Evolutionary conservation across 1,140 invertebrate genomes (phyloP).

Genomic region (Bursaphelenchus mucronatus): DNA sequence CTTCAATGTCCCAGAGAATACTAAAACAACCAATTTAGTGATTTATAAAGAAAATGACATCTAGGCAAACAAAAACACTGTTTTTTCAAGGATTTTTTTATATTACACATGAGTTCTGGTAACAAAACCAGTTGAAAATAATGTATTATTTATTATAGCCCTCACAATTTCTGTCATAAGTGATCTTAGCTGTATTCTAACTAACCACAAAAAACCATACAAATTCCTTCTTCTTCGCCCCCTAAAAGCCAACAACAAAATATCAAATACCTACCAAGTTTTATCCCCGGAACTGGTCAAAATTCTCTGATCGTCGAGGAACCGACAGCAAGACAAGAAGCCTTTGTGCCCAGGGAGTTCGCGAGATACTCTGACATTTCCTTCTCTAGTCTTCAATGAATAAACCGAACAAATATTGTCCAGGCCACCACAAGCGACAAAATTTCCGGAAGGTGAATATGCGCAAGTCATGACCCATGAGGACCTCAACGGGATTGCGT

Average conservation of each 20-base stretch:
- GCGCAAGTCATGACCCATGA: constrained; percentile 99
- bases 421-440: constrained; percentile 91
- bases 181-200: too few relatives aligned
- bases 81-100: too few relatives aligned
- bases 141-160: too few relatives aligned
- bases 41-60: too few relatives aligned
- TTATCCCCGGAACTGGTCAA: constrained; percentile 94
- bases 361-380: constrained; percentile 85
- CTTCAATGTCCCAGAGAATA: constrained; percentile 96
- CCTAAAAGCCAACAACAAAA: background rate
- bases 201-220: background rate
- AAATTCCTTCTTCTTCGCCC: background rate
- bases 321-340: constrained; percentile 93
- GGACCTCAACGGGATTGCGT: constrained; percentile 89
- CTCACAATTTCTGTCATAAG: too few relatives aligned
- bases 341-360: constrained; percentile 94
- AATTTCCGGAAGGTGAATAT: constrained; percentile 90
- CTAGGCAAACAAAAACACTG: too few relatives aligned
- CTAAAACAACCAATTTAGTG: constrained; percentile 66
- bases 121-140: too few relatives aligned
- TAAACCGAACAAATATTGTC: constrained; percentile 98
- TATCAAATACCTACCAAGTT: constrained; percentile 75
- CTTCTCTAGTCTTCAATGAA: constrained; percentile 87
- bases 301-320: constrained; percentile 96
- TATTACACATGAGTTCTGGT: too few relatives aligned